Conservation (phyloP, 1,140 invertebrate genomes). For the Limonius californicus region DNA sequence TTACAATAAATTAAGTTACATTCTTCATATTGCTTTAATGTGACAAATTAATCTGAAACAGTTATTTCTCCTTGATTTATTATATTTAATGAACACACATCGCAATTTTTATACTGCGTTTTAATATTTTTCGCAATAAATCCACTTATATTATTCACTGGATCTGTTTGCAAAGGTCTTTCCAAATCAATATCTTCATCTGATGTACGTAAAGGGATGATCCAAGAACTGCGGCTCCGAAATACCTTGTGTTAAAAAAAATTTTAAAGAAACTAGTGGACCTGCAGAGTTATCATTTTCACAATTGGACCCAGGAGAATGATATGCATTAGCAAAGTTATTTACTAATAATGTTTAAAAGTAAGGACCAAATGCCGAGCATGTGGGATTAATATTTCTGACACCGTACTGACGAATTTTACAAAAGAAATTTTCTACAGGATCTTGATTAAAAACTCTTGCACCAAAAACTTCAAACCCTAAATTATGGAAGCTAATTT, state of each 20-base stretch:
- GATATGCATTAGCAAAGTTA: slow-evolving; percentile 18
- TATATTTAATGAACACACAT: not conserved
- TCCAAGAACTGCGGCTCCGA: not conserved
- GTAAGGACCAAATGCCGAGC: slow-evolving; percentile 15
- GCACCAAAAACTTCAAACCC: slow-evolving; percentile 10
- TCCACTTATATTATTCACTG: not conserved
- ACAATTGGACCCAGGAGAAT: slow-evolving; percentile 20
- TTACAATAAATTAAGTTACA: not conserved
- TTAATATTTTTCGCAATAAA: not conserved
- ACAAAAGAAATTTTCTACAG: slow-evolving; percentile 21
- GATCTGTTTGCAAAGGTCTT: not conserved
- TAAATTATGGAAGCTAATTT: not conserved
- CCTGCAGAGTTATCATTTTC: slow-evolving; percentile 22
- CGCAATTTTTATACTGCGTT: not conserved
- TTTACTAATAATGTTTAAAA: slow-evolving; percentile 19
- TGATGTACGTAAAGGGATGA: not conserved
- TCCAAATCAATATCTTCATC: not conserved
- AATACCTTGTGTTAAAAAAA: not conserved
- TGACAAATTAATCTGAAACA: no score
- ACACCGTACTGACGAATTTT: slow-evolving; percentile 12
- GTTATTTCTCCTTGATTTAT: not conserved
- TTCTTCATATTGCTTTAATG: not conserved
- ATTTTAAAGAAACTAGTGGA: slow-evolving; percentile 13
- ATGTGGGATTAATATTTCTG: slow-evolving; percentile 19
- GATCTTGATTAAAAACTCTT: slow-evolving; percentile 24